Evolutionary conservation across 30 jellyfish, hydroid and myxozoan genomes (phyloP).

Genomic region (Hydractinia symbiolongicarpus): DNA sequence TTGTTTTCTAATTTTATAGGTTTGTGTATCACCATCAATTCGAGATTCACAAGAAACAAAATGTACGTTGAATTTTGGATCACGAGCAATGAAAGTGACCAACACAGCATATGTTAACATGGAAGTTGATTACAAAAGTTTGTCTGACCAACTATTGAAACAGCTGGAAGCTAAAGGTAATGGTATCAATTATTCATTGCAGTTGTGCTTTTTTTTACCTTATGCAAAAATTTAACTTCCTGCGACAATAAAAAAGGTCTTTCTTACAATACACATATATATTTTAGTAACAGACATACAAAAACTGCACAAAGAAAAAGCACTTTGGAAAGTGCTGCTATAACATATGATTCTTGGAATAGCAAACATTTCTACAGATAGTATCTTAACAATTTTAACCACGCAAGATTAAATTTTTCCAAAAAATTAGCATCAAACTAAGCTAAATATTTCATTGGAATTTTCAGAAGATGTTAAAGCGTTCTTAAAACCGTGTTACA

Average conservation of each 20-base stretch:
- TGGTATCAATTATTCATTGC: neutral
- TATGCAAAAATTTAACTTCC: neutral
- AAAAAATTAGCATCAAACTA: too few species aligned
- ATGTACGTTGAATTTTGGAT: constrained; percentile 82
- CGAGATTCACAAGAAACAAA: constrained; percentile 81
- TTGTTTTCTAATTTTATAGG: constrained; percentile 33
- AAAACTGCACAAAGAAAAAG: too few species aligned
- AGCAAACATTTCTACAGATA: too few species aligned
- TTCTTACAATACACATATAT: too few species aligned
- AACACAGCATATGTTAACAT: constrained; percentile 90
- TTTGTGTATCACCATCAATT: constrained; percentile 83
- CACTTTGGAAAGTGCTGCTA: too few species aligned
- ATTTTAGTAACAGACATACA: too few species aligned
- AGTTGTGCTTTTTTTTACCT: neutral
- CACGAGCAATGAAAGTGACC: constrained; percentile 93
- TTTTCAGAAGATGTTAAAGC: too few species aligned
- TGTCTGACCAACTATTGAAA: constrained; percentile 73
- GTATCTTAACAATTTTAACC: too few species aligned
- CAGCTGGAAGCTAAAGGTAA: constrained; percentile 77
- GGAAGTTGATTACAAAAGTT: constrained; percentile 95
- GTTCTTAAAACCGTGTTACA: too few species aligned
- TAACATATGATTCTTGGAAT: too few species aligned
- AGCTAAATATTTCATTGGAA: too few species aligned
- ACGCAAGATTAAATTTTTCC: too few species aligned
- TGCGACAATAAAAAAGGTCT: neutral